Percentiles rank a stretch among this genome's conserved stretches.
Conservation (phyloP, 2,888 invertebrate genomes). For the Rhagonycha fulva region DNA sequence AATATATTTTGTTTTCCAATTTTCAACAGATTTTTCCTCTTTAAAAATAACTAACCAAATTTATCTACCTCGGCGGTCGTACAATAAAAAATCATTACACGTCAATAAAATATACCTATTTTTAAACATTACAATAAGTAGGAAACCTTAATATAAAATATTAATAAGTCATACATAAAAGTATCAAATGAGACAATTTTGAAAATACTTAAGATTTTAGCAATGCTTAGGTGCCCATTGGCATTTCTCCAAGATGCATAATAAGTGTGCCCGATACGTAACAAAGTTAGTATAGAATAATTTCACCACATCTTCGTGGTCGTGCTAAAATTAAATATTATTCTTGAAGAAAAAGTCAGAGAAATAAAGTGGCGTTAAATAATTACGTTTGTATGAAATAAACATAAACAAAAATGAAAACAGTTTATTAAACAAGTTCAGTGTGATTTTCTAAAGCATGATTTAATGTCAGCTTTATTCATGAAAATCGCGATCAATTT, state of each 20-base stretch:
- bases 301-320: background rate
- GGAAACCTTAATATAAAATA: background rate
- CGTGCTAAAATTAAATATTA: background rate
- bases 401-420: background rate
- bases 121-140: background rate
- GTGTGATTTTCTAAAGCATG: background rate
- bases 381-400: background rate
- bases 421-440: background rate
- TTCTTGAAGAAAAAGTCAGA: background rate
- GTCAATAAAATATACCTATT: background rate
- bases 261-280: background rate
- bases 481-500: background rate
- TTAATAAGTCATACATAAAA: background rate
- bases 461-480: background rate
- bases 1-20: background rate
- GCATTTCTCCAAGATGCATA: background rate
- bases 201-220: background rate
- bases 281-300: background rate
- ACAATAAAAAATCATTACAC: no score
- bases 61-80: background rate
- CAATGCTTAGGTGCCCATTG: background rate
- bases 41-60: background rate
- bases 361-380: background rate
- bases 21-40: background rate
- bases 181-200: background rate